Evolutionary conservation across 2,113 vertebrate species (phyloP).

Genomic region (Hylia prasina): DNA sequence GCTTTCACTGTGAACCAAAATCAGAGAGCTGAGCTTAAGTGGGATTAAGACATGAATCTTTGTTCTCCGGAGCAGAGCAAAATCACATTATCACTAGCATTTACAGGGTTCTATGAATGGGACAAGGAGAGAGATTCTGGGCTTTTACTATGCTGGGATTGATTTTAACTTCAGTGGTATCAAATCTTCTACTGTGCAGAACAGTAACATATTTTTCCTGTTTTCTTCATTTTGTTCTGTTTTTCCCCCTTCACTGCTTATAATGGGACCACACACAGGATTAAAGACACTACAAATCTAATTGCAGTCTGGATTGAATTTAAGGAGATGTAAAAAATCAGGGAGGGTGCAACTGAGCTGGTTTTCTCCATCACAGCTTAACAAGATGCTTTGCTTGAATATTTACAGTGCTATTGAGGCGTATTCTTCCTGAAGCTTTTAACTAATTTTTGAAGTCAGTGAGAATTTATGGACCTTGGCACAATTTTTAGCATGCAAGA

Average conservation of each 20-base stretch:
- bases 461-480: neutral
- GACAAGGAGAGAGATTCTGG: neutral
- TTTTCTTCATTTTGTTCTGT: neutral
- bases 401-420: neutral
- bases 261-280: neutral
- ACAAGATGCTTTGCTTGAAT: neutral
- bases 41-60: neutral
- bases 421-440: neutral
- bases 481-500: neutral
- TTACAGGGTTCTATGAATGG: neutral
- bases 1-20: neutral
- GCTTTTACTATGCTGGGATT: neutral
- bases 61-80: neutral
- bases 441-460: neutral
- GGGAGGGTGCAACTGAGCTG: neutral
- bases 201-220: neutral
- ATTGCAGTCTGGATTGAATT: constrained; percentile 23
- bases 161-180: neutral
- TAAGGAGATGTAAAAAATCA: neutral
- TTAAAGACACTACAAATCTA: neutral
- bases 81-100: neutral
- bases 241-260: neutral
- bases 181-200: neutral
- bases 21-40: neutral
- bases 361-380: neutral